These are phyloP conservation scores for Poeciliopsis occidentalis DNA, from an alignment of 2,113 vertebrate genomes.

Conservation along the genomic window DNA sequence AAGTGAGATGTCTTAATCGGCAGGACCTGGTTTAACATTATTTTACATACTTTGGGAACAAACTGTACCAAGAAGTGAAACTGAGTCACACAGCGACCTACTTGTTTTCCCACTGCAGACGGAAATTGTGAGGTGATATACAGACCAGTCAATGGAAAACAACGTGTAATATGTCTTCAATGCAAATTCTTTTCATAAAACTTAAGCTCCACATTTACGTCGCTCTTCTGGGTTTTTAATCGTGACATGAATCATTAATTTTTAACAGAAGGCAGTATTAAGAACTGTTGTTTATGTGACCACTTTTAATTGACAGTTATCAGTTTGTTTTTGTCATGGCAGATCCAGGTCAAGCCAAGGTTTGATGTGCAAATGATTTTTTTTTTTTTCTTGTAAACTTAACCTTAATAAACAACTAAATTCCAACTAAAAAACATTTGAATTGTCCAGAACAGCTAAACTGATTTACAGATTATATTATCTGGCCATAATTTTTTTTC, in stretches of 20 bases:
- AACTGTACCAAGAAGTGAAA: not conserved
- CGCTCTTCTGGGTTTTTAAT: not conserved
- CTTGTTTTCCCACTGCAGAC: not conserved
- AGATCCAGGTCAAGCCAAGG: too few relatives aligned
- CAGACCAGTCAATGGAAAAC: not conserved
- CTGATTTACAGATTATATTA: too few relatives aligned
- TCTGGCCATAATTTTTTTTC: too few relatives aligned
- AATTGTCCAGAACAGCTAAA: too few relatives aligned
- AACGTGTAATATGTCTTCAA: too few relatives aligned
- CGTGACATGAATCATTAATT: not conserved
- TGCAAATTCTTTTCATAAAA: not conserved
- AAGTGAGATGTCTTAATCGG: not conserved
- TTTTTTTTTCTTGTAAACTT: too few relatives aligned
- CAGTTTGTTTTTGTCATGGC: not conserved
- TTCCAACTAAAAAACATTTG: too few relatives aligned
- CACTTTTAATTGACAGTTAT: not conserved
- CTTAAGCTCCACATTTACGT: not conserved
- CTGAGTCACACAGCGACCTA: not conserved
- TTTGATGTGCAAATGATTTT: too few relatives aligned
- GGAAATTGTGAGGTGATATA: not conserved
- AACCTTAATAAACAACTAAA: too few relatives aligned
- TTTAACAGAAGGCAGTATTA: not conserved
- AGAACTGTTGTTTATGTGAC: not conserved
- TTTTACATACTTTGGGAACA: not conserved
- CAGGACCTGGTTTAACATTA: not conserved